These are phyloP conservation scores for Phoxinus dragarum DNA, from an alignment of 2,797 vertebrate species.

Conservation along the genomic window DNA sequence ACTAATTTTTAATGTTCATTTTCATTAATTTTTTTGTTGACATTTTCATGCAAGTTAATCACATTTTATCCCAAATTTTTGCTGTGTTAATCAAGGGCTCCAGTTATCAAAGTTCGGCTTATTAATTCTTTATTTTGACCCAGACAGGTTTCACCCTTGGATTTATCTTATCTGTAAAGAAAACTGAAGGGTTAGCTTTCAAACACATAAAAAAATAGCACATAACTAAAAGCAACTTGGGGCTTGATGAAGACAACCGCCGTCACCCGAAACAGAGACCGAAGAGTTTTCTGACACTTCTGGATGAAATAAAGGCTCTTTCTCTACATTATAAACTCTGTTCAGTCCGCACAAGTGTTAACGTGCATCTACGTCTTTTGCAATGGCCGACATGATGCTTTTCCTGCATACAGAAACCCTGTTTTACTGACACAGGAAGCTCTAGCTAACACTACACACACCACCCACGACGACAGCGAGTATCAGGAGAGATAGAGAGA, in stretches of 20 bases:
- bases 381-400: background rate
- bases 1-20: no score
- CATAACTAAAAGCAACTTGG: background rate
- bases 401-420: constrained; percentile 26
- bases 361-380: background rate
- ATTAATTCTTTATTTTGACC: background rate
- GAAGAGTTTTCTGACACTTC: background rate
- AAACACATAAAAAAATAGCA: background rate
- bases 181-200: background rate
- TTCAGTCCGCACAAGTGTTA: background rate
- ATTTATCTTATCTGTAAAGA: background rate
- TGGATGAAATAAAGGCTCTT: background rate
- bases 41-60: background rate
- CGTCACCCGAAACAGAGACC: background rate
- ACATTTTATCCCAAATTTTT: background rate
- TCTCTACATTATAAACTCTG: background rate
- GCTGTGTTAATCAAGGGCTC: background rate
- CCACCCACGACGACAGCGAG: constrained; percentile 36
- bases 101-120: background rate
- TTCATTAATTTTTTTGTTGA: no score
- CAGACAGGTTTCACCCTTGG: background rate
- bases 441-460: constrained; percentile 27
- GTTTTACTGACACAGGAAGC: constrained; percentile 55
- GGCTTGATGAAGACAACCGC: background rate
- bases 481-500: constrained; percentile 32